These are phyloP conservation scores for Pogona vitticeps DNA, from an alignment of 2,113 vertebrate genomes.

Conservation along the genomic window DNA sequence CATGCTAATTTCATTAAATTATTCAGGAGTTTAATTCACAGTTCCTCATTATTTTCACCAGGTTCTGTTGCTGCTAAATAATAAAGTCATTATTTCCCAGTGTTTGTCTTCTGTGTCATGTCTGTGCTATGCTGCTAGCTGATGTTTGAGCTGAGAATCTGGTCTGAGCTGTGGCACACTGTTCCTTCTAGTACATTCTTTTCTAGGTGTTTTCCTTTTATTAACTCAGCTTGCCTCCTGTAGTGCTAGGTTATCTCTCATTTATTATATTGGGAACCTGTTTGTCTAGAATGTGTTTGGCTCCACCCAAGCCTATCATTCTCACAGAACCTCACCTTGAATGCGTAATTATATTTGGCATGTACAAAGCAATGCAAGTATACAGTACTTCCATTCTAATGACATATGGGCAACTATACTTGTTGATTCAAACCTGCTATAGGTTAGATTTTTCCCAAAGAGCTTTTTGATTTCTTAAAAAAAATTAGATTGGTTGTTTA, in stretches of 20 bases:
- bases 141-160: background rate
- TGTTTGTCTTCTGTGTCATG: no score
- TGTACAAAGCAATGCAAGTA: conserved; percentile 34
- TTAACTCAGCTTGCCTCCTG: background rate
- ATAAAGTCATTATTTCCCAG: no score
- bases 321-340: conserved; percentile 15
- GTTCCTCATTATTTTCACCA: background rate
- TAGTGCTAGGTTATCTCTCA: background rate
- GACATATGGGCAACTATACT: background rate
- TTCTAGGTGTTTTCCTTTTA: background rate
- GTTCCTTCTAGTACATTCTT: background rate
- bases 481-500: background rate
- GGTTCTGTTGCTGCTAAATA: background rate
- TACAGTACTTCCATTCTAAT: background rate
- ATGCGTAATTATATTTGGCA: conserved; percentile 8
- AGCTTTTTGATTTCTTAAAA: background rate
- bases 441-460: background rate
- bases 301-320: conserved; percentile 16
- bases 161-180: background rate
- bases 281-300: conserved; percentile 20
- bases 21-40: no score
- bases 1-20: no score
- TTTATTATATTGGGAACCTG: conserved; percentile 23
- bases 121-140: background rate
- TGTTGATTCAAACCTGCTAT: background rate